These are phyloP conservation scores for Smittia aterrima DNA, from an alignment of 2,888 invertebrate genomes.

Conservation along the genomic window DNA sequence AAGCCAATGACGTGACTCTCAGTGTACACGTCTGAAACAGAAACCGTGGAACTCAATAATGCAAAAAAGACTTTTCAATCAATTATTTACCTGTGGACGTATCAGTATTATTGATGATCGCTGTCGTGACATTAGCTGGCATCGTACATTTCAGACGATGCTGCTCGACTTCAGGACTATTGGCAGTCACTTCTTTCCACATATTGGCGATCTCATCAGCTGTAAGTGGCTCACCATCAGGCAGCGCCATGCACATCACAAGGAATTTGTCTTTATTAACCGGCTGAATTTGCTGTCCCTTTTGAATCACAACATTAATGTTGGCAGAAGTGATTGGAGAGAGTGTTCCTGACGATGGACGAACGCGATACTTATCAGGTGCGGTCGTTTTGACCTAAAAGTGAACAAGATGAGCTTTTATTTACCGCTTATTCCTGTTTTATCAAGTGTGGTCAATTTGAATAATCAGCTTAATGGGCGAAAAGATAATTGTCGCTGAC, in stretches of 20 bases:
- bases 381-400: constrained; percentile 91
- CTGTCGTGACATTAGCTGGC: constrained; percentile 30
- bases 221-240: constrained; percentile 59
- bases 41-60: not conserved
- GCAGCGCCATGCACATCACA: constrained; percentile 74
- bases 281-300: constrained; percentile 66
- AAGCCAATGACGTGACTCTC: not conserved
- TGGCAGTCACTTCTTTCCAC: constrained; percentile 65
- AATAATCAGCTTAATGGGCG: not conserved
- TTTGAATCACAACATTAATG: constrained; percentile 72
- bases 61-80: not conserved
- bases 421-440: not conserved
- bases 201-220: constrained; percentile 66
- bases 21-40: not conserved
- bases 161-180: constrained; percentile 61
- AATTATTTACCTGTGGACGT: not conserved
- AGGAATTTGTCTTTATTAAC: constrained; percentile 82
- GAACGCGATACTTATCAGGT: constrained; percentile 90
- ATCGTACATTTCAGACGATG: constrained; percentile 65
- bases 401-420: constrained; percentile 42
- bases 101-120: constrained; percentile 29
- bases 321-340: constrained; percentile 62
- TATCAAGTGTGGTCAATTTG: not conserved
- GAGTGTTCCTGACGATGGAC: constrained; percentile 80
- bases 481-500: not conserved